These are phyloP conservation scores for Sardinella longiceps DNA, from an alignment of 2,797 vertebrate genomes.

Conservation along the genomic window DNA sequence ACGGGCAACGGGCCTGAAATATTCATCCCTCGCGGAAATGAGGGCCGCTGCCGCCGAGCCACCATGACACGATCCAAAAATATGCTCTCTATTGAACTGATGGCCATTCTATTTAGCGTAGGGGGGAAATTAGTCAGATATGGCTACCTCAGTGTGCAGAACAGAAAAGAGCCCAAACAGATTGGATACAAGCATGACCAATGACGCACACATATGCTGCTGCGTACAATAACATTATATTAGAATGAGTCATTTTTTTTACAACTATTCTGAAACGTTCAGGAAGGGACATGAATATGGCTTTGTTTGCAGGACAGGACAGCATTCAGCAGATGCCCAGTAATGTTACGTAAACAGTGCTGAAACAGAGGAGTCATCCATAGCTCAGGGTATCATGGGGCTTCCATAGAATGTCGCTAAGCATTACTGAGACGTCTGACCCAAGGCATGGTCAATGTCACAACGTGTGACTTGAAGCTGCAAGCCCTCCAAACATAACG, in stretches of 20 bases:
- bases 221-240: background rate
- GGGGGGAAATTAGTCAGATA: background rate
- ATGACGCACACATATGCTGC: background rate
- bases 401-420: background rate
- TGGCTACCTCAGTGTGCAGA: background rate
- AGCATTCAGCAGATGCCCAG: background rate
- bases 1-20: slow-evolving; percentile 12
- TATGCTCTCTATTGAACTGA: slow-evolving; percentile 11
- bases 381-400: background rate
- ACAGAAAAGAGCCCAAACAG: background rate
- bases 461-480: background rate
- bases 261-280: background rate
- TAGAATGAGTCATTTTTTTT: background rate
- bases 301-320: background rate
- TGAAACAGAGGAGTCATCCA: background rate
- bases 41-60: background rate
- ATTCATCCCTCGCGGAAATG: slow-evolving; percentile 9
- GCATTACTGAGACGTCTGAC: background rate
- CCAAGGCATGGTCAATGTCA: background rate
- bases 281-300: background rate
- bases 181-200: background rate
- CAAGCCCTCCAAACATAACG: background rate
- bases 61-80: background rate
- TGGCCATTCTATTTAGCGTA: background rate
- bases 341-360: background rate